Conservation (phyloP, 2,888 invertebrate genomes). For the Brachypterus glaber region DNA sequence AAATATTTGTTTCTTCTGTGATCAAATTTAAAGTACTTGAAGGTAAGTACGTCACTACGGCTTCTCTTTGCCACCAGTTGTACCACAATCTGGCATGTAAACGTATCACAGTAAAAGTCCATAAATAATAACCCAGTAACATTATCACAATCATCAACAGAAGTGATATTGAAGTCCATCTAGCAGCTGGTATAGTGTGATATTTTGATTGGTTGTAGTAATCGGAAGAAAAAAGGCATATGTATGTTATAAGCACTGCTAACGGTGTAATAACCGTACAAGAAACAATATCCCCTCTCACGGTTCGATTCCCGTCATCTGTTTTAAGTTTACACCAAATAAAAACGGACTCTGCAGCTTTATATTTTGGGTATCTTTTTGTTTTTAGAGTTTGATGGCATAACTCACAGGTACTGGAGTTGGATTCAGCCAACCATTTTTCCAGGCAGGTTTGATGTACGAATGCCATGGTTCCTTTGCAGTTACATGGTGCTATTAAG, state of each 20-base stretch:
- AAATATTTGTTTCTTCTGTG: background rate
- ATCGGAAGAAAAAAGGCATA: constrained; percentile 44
- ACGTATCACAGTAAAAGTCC: constrained; percentile 43
- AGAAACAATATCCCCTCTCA: constrained; percentile 46
- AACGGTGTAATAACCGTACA: constrained; percentile 49
- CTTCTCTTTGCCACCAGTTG: constrained; percentile 48
- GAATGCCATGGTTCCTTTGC: constrained; percentile 60
- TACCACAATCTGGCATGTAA: constrained; percentile 46
- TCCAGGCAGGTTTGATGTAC: constrained; percentile 66
- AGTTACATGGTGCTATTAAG: constrained; percentile 43
- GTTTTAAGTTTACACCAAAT: constrained; percentile 47
- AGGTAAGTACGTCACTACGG: constrained; percentile 40
- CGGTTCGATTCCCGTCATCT: constrained; percentile 32
- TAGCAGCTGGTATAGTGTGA: constrained; percentile 40
- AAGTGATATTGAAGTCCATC: constrained; percentile 43
- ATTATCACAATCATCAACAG: constrained; percentile 43
- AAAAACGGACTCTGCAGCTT: constrained; percentile 46
- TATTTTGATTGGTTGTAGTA: constrained; percentile 43
- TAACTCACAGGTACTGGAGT: constrained; percentile 61
- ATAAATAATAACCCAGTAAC: constrained; percentile 44
- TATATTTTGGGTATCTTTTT: constrained; percentile 52
- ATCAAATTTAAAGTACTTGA: constrained; percentile 1
- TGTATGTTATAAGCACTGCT: constrained; percentile 44
- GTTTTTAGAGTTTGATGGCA: constrained; percentile 61
- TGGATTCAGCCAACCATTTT: constrained; percentile 65